phyloP scores from a whole-genome alignment of 2,113 vertebrate species.

The Theristicus caerulescens region DNA sequence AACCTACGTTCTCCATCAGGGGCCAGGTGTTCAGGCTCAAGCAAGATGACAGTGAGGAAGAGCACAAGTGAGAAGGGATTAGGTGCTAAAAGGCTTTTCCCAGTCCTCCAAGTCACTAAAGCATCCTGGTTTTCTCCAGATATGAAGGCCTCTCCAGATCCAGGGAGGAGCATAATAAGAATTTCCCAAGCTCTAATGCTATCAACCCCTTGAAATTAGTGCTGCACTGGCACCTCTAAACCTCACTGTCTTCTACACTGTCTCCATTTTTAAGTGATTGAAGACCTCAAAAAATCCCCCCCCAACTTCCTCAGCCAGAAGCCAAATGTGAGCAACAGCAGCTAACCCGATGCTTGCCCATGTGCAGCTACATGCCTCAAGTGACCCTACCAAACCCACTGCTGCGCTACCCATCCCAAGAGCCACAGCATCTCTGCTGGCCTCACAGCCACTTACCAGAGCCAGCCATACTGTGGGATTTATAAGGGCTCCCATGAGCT shows the following conservation, averaged over 20 bases:
- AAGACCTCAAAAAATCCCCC: background rate
- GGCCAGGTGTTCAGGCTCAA: background rate
- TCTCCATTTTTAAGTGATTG: background rate
- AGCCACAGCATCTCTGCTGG: background rate
- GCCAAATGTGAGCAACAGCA: accelerated
- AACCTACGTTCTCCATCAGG: background rate
- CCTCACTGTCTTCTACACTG: background rate
- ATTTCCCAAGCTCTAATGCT: background rate
- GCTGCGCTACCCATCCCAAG: accelerated
- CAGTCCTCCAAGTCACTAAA: background rate
- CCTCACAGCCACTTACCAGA: background rate
- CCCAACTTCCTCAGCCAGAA: background rate
- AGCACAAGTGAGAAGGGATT: background rate
- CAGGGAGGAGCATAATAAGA: background rate
- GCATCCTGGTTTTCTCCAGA: background rate
- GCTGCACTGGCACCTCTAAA: background rate
- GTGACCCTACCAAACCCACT: background rate
- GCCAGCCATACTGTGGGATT: background rate
- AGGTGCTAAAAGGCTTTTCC: background rate
- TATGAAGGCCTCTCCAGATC: background rate
- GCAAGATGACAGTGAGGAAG: background rate
- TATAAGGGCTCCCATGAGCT: background rate
- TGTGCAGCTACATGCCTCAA: background rate
- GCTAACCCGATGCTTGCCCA: background rate
- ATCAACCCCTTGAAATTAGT: background rate